These are phyloP conservation scores for Pluvialis apricaria DNA, from an alignment of 2,113 vertebrate genomes.

Conservation along the genomic window DNA sequence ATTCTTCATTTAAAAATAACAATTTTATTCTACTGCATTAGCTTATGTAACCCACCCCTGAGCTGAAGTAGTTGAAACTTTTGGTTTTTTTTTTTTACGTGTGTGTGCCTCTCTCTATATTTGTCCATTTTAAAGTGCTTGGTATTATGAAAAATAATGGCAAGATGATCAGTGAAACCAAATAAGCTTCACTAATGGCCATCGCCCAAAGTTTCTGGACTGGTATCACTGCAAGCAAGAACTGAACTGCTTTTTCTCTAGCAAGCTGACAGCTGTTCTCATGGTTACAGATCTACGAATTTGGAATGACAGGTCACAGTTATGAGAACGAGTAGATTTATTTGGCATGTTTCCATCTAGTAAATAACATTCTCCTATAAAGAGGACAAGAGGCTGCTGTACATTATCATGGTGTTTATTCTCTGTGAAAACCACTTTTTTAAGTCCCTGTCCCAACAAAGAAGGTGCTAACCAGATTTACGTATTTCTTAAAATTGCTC, in stretches of 20 bases:
- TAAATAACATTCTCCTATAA: slow-evolving; percentile 25
- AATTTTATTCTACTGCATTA: slow-evolving; percentile 33
- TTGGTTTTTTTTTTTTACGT: background rate
- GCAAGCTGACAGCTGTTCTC: slow-evolving; percentile 51
- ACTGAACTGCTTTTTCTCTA: slow-evolving; percentile 3
- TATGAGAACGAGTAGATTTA: slow-evolving; percentile 22
- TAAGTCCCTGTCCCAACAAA: slow-evolving; percentile 8
- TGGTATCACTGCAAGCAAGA: background rate
- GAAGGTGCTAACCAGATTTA: slow-evolving; percentile 23
- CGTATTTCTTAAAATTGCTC: background rate
- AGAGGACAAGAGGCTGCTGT: background rate
- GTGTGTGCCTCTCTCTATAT: background rate
- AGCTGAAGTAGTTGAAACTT: slow-evolving; percentile 40
- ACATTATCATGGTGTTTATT: background rate
- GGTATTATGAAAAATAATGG: background rate
- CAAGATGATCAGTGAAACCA: background rate
- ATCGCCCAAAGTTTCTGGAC: background rate
- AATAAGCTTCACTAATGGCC: background rate
- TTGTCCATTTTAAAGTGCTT: background rate
- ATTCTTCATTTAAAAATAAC: slow-evolving; percentile 66
- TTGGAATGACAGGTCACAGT: slow-evolving; percentile 51
- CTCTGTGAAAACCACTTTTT: slow-evolving; percentile 14
- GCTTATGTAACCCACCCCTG: slow-evolving; percentile 62
- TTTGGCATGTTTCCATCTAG: slow-evolving; percentile 6
- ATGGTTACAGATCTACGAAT: slow-evolving; percentile 59